Evolutionary conservation across 2,113 vertebrate genomes (phyloP), one percentile per base, ranked within the genome.

Genomic region (Dromiciops gliroides): DNA sequence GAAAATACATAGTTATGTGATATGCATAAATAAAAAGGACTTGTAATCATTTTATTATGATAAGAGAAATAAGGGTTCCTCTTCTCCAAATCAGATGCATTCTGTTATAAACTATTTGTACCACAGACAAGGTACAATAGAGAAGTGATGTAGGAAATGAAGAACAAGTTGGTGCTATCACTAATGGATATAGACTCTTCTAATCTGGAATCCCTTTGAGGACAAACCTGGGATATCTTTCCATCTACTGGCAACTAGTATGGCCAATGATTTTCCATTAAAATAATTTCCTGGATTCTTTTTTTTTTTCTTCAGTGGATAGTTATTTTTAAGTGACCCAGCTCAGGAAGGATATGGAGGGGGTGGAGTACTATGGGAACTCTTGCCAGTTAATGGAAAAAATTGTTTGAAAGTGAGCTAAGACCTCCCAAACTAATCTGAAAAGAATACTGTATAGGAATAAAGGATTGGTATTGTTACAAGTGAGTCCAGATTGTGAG

Each of bases 341-440:
- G 96, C 48, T 97, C 98, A 98, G 98, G 98, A 99, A 99, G 98
- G 98, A 98, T 98, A 93, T 96, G 92, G 97, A 95, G 94, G 94
- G 96, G 98, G 98, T 98, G 98, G 98, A 95, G 98, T 94, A 28
- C 53, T 90, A 24, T 95, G 97, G 97, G 97, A 98, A 97, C 94
- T 90, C 50, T 93, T 83, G 95, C 49, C 96, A 98, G 95, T 96
- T 97, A 95, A 97, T 97, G 95, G 95, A 95, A 98, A 83, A 98
- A 97, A 88, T 89, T 95, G 67, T 98, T 96, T 98, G 89, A 93
- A 95, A 94, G 88, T 94, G 95, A 95, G 60, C 95, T 97, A 93
- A 93, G 67, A 95, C 48, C 94, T 97, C 92, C 91, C 89, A 94
- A 95, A 96, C 89, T 51, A 92, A 28, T 90, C 60, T 93, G 37